These are phyloP conservation scores for Globicephala melas DNA, from an alignment of 2,113 vertebrate genomes.

Conservation along the genomic window DNA sequence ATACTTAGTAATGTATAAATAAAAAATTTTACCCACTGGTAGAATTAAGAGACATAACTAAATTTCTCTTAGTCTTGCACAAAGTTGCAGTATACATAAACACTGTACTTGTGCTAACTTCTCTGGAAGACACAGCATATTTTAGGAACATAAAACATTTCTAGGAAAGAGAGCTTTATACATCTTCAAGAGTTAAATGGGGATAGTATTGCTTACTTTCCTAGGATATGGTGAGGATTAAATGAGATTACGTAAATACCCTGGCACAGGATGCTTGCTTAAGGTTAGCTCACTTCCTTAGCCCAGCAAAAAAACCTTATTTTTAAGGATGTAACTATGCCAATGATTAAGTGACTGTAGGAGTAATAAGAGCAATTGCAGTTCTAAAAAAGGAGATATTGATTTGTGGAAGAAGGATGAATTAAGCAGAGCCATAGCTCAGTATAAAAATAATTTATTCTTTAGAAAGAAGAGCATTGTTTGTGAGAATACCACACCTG, in stretches of 20 bases:
- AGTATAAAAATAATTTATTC: constrained; percentile 9
- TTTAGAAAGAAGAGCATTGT: background rate
- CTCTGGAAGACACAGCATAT: background rate
- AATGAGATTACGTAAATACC: background rate
- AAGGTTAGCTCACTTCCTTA: background rate
- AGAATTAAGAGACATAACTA: background rate
- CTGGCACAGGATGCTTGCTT: background rate
- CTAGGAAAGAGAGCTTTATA: background rate
- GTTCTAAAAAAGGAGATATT: background rate
- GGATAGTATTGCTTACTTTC: background rate
- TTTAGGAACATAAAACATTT: background rate
- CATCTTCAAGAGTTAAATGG: background rate
- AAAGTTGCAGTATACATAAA: background rate
- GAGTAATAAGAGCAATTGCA: background rate
- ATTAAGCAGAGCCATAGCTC: background rate
- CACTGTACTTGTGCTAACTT: background rate
- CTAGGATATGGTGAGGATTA: background rate
- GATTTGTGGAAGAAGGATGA: constrained; percentile 14
- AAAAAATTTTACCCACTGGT: background rate
- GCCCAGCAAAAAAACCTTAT: background rate
- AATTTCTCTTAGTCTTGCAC: background rate
- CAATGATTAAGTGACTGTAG: background rate
- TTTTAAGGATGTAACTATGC: background rate
- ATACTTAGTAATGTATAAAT: background rate
- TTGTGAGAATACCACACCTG: background rate